Evolutionary conservation across 1,140 invertebrate genomes (phyloP).

Genomic region (Zaprionus africanus): DNA sequence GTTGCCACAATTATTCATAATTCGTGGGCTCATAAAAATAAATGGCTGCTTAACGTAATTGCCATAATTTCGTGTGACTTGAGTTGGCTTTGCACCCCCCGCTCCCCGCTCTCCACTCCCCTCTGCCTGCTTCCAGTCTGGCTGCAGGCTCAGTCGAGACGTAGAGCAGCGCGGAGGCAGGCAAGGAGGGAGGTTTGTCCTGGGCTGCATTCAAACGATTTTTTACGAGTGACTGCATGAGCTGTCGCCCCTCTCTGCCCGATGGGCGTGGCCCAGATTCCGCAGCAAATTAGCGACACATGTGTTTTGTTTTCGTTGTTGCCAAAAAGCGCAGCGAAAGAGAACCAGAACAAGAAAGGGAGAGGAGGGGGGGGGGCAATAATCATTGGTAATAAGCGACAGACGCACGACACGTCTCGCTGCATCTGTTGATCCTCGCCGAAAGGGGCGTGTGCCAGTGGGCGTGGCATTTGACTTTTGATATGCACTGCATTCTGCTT

Average conservation of each 20-base stretch:
- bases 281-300: conserved; percentile 66
- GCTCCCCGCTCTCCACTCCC: too few relatives aligned
- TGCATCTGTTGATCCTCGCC: conserved; percentile 68
- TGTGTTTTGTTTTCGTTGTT: conserved; percentile 47
- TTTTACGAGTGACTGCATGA: conserved; percentile 32
- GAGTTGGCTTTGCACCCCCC: conserved; percentile 41
- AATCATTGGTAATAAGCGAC: not conserved
- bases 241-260: not conserved
- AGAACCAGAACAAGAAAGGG: not conserved
- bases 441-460: conserved; percentile 32
- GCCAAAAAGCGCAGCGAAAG: not conserved
- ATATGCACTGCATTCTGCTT: conserved; percentile 25
- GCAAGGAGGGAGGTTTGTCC: conserved; percentile 41
- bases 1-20: conserved; percentile 75
- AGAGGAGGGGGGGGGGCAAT: not conserved
- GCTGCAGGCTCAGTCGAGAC: too few relatives aligned
- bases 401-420: conserved; percentile 39
- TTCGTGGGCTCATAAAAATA: conserved; percentile 82
- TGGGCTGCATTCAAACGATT: conserved; percentile 47
- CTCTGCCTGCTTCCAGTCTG: conserved; percentile 1
- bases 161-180: too few relatives aligned
- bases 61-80: conserved; percentile 79
- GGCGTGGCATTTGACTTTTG: conserved; percentile 64
- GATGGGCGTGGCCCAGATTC: conserved; percentile 64
- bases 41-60: conserved; percentile 81